These are phyloP conservation scores for Tragelaphus scriptus DNA, from an alignment of 2,113 vertebrate genomes.

Conservation along the genomic window DNA sequence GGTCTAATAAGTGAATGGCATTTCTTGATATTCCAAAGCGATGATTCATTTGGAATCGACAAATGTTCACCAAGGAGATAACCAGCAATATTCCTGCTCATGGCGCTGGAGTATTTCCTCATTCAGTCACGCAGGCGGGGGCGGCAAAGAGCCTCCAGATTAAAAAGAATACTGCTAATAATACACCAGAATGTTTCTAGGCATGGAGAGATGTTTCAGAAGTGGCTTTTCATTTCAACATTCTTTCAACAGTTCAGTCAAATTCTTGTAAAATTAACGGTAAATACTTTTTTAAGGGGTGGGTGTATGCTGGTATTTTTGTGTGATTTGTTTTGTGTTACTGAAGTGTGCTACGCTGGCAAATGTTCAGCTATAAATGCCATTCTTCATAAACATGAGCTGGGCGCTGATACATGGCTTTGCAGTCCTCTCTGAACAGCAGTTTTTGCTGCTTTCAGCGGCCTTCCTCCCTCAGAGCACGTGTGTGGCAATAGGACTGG, in stretches of 20 bases:
- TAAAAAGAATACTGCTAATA: background rate
- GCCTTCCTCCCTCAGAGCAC: background rate
- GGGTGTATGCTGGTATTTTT: slow-evolving; percentile 28
- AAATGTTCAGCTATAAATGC: slow-evolving; percentile 56
- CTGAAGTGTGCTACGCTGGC: slow-evolving; percentile 60
- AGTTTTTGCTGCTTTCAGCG: background rate
- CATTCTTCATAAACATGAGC: slow-evolving; percentile 55
- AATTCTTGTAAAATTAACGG: slow-evolving; percentile 61
- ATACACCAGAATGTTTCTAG: slow-evolving; percentile 29
- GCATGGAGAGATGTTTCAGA: slow-evolving; percentile 37
- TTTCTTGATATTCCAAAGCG: background rate
- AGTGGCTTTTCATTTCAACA: slow-evolving; percentile 47
- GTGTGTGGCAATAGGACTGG: background rate
- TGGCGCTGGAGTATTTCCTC: slow-evolving; percentile 39
- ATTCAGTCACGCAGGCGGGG: slow-evolving; percentile 50
- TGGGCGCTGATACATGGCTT: background rate
- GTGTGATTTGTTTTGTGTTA: slow-evolving; percentile 61
- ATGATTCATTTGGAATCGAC: slow-evolving; percentile 41
- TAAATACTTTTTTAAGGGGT: slow-evolving; percentile 42
- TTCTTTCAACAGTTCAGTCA: slow-evolving; percentile 60
- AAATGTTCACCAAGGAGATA: background rate
- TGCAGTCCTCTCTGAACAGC: slow-evolving; percentile 35
- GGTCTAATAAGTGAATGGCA: slow-evolving; percentile 14
- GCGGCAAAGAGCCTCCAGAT: slow-evolving; percentile 57
- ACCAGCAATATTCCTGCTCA: background rate